phyloP scores from a whole-genome alignment of 2,888 invertebrate genomes.

The Noctua janthe region DNA sequence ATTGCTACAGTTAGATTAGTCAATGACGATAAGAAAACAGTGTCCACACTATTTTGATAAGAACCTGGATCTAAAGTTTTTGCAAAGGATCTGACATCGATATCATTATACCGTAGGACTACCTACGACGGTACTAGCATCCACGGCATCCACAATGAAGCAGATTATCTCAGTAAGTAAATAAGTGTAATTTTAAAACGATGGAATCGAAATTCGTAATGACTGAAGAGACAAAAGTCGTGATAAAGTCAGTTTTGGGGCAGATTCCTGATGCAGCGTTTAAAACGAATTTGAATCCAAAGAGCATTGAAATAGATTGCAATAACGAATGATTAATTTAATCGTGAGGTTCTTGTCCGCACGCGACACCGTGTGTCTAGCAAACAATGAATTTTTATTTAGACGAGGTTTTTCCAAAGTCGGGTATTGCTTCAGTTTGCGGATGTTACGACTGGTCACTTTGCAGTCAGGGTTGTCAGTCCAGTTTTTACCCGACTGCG shows the following conservation, averaged over 20 bases:
- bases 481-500: not conserved
- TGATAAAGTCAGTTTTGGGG: not conserved
- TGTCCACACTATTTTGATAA: not conserved
- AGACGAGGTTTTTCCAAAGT: constrained; percentile 73
- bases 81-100: not conserved
- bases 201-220: not conserved
- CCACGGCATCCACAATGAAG: not conserved
- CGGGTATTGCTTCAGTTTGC: constrained; percentile 57
- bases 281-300: constrained; percentile 6
- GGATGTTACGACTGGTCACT: constrained; percentile 66
- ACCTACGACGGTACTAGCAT: no score
- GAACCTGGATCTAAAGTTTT: not conserved
- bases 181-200: not conserved
- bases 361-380: constrained; percentile 36
- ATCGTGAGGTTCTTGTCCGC: constrained; percentile 32
- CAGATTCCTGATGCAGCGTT: not conserved
- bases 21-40: not conserved
- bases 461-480: constrained; percentile 39
- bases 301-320: constrained; percentile 1
- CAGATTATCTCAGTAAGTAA: not conserved
- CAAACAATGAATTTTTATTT: constrained; percentile 67
- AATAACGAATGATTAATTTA: constrained; percentile 45
- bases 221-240: not conserved
- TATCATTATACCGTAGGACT: not conserved
- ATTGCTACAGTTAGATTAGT: not conserved